Evolutionary conservation across 2,888 invertebrate species (phyloP), one percentile per base, ranked within the genome.

Genomic region (Drosophila mayaguana): DNA sequence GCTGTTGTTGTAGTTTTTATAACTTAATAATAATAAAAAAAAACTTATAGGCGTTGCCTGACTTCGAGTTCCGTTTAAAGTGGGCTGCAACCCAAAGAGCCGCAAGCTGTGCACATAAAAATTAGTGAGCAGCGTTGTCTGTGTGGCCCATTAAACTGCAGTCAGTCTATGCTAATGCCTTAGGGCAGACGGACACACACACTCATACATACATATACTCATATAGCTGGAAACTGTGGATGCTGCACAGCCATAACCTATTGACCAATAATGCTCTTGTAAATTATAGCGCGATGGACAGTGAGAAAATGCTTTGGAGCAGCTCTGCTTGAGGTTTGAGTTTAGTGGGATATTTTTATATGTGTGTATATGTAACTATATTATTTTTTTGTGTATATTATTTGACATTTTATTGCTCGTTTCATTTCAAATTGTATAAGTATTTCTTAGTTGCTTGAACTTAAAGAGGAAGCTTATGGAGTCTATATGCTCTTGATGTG

Each of bases 31-130:
- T 20, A 36, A 73, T 18, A 43, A 43, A 45, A 60, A 75, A 75
- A 54, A 75, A 71, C 59, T 68, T 34, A 66, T 63, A 72, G 83
- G 75, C 80, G 78, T 78, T 80, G 80, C 76, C 72, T 18, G 18
- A 36, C 50, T 61, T 54, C 3, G 70, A 83, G 88, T 85, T 83
- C 83, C 85, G 85, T 87, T 83, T 84, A 82, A 82, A 82, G 87
- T 84, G 88, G 83, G 77, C 77, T 75, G 79, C 50, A 54, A 61
- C 43, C 48, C 38, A 38, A 42, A 51, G 9, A 46, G 80, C 80
- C 78, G 70, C 67, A 69, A 75, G 72, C 81, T 63, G 66, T 70
- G 79, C 81, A 67, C 79, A 81, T 81, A 81, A 73, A 87, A 87
- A 81, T 84, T 83, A 83, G 82, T 73, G 62, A 75, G 75, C 78